phyloP scores from a whole-genome alignment of 2,888 invertebrate species.

The Phaedon cochleariae region DNA sequence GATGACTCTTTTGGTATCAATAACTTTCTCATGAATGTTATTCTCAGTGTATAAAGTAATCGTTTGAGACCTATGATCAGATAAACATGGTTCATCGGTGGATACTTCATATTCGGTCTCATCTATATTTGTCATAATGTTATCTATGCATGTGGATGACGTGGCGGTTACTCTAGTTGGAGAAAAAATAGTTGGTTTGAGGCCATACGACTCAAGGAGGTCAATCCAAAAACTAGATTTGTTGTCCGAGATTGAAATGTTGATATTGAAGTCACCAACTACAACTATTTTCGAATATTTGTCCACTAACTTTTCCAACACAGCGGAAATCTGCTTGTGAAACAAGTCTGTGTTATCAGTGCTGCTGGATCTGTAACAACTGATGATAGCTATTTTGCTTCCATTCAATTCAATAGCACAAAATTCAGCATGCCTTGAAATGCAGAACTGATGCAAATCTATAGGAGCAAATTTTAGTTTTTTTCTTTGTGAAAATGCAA shows the following conservation, averaged over 20 bases:
- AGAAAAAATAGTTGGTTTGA: constrained; percentile 10
- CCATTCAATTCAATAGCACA: background rate
- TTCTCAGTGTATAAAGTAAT: no score
- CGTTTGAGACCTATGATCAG: no score
- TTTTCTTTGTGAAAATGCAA: constrained; percentile 2
- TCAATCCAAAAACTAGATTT: constrained; percentile 3
- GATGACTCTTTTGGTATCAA: no score
- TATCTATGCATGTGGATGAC: no score
- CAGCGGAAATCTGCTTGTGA: background rate
- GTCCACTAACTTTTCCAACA: background rate
- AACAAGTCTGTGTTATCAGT: background rate
- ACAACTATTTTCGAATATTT: constrained; percentile 1
- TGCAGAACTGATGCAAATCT: constrained; percentile 7
- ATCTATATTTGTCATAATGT: background rate
- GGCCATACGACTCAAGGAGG: background rate
- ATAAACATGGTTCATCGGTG: no score
- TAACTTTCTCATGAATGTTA: background rate
- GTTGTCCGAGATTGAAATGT: background rate
- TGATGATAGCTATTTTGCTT: constrained; percentile 6
- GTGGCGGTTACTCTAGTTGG: background rate
- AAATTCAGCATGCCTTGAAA: background rate
- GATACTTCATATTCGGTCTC: background rate
- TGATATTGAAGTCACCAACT: constrained; percentile 3
- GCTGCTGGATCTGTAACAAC: constrained; percentile 2
- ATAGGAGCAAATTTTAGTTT: background rate